A percentile compares a stretch with the other conserved stretches of the same genome.
These are phyloP conservation scores for Drosophila percnosoma DNA, from an alignment of 2,888 invertebrate genomes.

Conservation along the genomic window DNA sequence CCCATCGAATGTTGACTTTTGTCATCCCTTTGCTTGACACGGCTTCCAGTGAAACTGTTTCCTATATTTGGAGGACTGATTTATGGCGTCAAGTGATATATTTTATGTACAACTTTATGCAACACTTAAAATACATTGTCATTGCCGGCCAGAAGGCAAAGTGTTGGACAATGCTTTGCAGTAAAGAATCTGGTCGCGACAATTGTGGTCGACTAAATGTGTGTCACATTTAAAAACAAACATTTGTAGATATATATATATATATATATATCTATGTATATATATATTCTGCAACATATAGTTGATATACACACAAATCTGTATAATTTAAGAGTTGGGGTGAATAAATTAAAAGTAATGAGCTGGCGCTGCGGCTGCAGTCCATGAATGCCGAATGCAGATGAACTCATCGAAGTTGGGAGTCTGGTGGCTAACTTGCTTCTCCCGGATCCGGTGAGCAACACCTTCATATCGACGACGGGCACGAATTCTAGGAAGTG, in stretches of 20 bases:
- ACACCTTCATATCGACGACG: neutral
- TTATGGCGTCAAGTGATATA: slow-evolving; percentile 4
- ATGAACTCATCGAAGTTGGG: neutral
- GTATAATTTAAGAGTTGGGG: neutral
- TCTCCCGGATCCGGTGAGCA: neutral
- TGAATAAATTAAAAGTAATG: neutral
- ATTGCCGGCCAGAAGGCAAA: neutral
- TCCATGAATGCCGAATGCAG: neutral
- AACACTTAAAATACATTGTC: slow-evolving; percentile 3
- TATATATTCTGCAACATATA: slow-evolving; percentile 17
- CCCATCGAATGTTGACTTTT: slow-evolving; percentile 47
- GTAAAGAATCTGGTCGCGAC: neutral
- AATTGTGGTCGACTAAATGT: slow-evolving; percentile 14
- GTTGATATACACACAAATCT: neutral
- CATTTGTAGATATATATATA: neutral
- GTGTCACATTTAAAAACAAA: slow-evolving; percentile 28
- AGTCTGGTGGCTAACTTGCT: neutral
- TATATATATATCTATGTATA: slow-evolving; percentile 10
- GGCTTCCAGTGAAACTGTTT: slow-evolving; percentile 9
- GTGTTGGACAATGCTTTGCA: neutral
- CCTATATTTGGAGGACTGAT: slow-evolving; percentile 4
- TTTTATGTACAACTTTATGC: neutral
- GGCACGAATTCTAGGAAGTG: neutral
- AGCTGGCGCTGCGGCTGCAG: neutral
- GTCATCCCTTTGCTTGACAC: slow-evolving; percentile 20